Percentiles rank a stretch among this genome's conserved stretches.
Conservation (phyloP, 2,113 vertebrate genomes). For the Potamarius usumacintae region DNA sequence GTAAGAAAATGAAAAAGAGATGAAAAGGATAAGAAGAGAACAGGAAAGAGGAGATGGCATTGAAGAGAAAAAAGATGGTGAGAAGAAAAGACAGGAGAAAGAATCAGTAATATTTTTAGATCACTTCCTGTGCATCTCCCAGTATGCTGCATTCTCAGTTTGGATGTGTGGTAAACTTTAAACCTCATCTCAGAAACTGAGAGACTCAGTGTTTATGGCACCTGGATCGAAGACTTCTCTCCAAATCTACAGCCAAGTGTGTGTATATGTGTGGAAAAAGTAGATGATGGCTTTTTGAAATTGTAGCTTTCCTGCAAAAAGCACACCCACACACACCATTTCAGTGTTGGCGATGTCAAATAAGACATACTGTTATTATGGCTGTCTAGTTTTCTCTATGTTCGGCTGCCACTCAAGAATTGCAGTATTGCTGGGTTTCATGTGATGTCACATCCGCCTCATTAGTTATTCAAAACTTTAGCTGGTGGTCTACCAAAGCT, state of each 20-base stretch:
- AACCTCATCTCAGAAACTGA: constrained; percentile 18
- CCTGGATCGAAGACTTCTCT: neutral
- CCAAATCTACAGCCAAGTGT: neutral
- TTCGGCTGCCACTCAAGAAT: neutral
- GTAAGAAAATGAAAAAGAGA: neutral
- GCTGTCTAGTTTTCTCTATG: neutral
- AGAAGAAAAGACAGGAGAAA: constrained; percentile 1
- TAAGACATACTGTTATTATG: neutral
- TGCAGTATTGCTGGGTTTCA: neutral
- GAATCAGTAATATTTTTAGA: constrained; percentile 3
- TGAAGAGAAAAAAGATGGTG: neutral
- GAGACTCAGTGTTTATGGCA: neutral
- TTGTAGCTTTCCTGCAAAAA: neutral
- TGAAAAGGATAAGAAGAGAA: neutral
- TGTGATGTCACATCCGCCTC: too few species aligned
- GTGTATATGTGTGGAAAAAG: neutral
- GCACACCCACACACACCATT: neutral
- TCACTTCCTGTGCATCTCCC: neutral
- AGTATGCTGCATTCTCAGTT: constrained; percentile 26
- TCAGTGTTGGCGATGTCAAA: neutral
- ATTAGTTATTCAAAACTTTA: too few species aligned
- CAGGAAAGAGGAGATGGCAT: neutral
- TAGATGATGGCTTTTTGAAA: constrained; percentile 20
- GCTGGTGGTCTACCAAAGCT: too few species aligned
- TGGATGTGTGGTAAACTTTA: neutral